A percentile compares a stretch with the other conserved stretches of the same genome.
Evolutionary conservation across 1,140 invertebrate species (phyloP).

Genomic region (Teleopsis dalmanni): DNA sequence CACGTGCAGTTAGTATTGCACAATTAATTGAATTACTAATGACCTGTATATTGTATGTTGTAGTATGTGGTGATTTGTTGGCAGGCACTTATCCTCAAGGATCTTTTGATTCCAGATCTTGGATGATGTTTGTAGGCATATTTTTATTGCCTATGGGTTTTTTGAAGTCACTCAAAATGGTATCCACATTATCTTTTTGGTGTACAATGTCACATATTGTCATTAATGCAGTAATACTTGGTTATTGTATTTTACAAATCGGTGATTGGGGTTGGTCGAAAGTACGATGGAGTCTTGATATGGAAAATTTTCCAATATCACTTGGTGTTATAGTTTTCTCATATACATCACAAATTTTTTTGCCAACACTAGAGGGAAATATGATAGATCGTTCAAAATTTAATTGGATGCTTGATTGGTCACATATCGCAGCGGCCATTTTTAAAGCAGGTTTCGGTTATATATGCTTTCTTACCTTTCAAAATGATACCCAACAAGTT

Average conservation of each 20-base stretch:
- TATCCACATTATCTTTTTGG: slow-evolving; percentile 93
- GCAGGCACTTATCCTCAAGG: slow-evolving; percentile 91
- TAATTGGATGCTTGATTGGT: slow-evolving; percentile 97
- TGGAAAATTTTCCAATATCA: slow-evolving; percentile 97
- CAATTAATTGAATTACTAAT: slow-evolving; percentile 98
- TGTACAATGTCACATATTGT: slow-evolving; percentile 97
- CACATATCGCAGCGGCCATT: slow-evolving; percentile 90
- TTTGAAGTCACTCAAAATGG: slow-evolving; percentile 88
- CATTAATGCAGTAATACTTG: slow-evolving; percentile 93
- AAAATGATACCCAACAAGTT: slow-evolving; percentile 85
- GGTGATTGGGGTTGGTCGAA: slow-evolving; percentile 88
- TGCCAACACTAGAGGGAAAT: slow-evolving; percentile 95
- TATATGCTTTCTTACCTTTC: slow-evolving; percentile 95
- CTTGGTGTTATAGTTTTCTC: slow-evolving; percentile 98
- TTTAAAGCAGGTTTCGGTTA: slow-evolving; percentile 98
- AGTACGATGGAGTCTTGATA: slow-evolving; percentile 87
- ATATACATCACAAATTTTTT: slow-evolving; percentile 98
- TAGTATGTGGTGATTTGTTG: slow-evolving; percentile 96
- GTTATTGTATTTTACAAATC: slow-evolving; percentile 92
- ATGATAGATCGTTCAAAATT: slow-evolving; percentile 88
- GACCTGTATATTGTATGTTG: slow-evolving; percentile 98
- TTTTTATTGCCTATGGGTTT: slow-evolving; percentile 87
- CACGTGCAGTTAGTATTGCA: slow-evolving; percentile 84
- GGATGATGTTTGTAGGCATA: slow-evolving; percentile 96
- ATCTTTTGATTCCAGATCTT: slow-evolving; percentile 76